Evolutionary conservation across 2,797 vertebrate genomes (phyloP), one percentile per base, ranked within the genome.

Genomic region (Myripristis murdjan): DNA sequence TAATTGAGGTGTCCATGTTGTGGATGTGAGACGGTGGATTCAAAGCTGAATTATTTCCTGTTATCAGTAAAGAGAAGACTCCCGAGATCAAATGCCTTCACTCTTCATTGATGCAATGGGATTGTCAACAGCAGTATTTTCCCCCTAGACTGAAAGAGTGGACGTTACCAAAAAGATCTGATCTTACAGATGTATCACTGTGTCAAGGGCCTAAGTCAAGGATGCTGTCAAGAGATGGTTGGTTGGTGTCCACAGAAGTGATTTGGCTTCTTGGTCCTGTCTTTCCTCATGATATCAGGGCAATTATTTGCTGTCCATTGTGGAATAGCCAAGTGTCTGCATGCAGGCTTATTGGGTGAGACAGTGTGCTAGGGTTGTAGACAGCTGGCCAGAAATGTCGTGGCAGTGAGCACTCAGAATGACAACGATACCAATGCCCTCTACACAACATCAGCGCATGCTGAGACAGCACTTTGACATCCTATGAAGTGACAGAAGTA

Each of bases 371-470:
- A 77, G 77, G 70, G 66, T 70, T 72, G 83, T 65, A 72, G 84
- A 88, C 84, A 85, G 84, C 72, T 83, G 86, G 87, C 84, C 63
- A 65, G 77, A 79, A 81, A 73, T 63, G 73, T 70, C 5, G 62
- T 77, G 75, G 48, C 79, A 82, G 76, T 47, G 73, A 85, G 78
- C 74, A 4, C 70, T 71, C 46, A 54, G 78, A 92, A 90, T 89
- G 81, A 91, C 85, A 92, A 90, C 85, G 81, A 92, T 85, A 90
- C 70, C 33, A 23, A 81, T 85, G 87, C 74, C 85, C 87, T 89
- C 87, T 83, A 69, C 63, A 81, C 84, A 84, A 48, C 82, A 70
- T 31, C 70, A 64, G 65, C 69, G 84, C 53, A 33, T 84, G 88
- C 87, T 88, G 88, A 93, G 83, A 77, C 86, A 73, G 87, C 91